These are phyloP conservation scores for Quiscalus mexicanus DNA, from an alignment of 2,113 vertebrate genomes.

Conservation along the genomic window DNA sequence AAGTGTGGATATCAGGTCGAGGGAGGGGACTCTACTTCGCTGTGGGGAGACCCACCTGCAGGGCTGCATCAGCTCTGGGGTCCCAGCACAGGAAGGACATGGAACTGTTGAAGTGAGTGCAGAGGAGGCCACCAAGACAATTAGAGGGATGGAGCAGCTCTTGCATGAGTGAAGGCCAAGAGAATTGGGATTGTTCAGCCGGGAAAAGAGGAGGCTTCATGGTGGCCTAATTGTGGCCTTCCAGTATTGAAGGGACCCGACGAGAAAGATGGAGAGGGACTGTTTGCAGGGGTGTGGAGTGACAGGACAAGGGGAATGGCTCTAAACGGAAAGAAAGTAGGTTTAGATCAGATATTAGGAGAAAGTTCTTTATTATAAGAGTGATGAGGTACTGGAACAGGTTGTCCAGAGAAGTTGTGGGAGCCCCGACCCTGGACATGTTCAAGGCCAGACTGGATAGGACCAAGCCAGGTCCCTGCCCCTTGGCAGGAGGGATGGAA, in stretches of 20 bases:
- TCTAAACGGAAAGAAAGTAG: background rate
- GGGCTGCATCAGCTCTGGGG: background rate
- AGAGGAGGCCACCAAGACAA: background rate
- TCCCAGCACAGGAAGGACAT: background rate
- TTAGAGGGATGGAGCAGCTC: background rate
- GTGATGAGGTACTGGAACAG: background rate
- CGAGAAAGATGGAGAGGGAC: background rate
- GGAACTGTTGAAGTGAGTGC: rapidly evolving
- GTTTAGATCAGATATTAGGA: background rate
- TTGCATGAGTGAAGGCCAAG: background rate
- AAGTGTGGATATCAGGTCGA: rapidly evolving
- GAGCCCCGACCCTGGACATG: background rate
- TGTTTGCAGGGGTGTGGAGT: background rate
- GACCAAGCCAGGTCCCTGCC: background rate
- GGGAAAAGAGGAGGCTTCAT: background rate
- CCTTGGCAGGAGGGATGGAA: background rate
- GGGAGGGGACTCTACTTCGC: background rate
- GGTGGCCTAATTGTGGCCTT: background rate
- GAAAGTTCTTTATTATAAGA: background rate
- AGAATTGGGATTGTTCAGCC: background rate
- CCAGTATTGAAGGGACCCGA: background rate
- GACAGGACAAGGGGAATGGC: background rate
- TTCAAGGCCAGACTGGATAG: background rate
- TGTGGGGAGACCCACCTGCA: background rate
- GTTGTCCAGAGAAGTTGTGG: background rate